Conservation (phyloP, 2,113 vertebrate species). For the Mastomys natalensis region DNA sequence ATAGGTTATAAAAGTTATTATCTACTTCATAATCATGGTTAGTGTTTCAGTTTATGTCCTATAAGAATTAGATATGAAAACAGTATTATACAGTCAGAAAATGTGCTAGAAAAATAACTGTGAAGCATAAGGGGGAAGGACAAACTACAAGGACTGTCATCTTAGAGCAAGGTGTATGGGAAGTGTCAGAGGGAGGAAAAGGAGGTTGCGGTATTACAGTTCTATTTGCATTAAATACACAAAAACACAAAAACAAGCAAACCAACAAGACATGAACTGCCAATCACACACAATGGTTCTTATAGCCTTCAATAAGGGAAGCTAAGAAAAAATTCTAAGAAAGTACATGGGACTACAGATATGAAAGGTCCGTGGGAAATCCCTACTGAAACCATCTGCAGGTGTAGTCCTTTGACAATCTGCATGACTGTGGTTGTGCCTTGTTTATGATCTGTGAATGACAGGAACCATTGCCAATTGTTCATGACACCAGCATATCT, state of each 20-base stretch:
- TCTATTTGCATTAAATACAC: background rate
- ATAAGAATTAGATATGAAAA: background rate
- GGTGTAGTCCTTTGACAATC: accelerated
- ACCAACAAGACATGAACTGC: background rate
- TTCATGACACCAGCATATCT: accelerated
- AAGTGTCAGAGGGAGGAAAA: background rate
- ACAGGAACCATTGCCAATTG: too few species aligned
- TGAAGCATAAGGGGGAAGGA: background rate
- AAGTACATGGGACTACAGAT: background rate
- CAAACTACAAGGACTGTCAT: background rate
- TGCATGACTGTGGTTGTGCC: accelerated
- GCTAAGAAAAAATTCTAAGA: background rate
- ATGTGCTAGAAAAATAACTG: background rate
- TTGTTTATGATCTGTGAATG: background rate
- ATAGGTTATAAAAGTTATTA: background rate
- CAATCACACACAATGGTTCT: background rate
- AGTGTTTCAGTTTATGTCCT: background rate
- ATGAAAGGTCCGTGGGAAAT: background rate
- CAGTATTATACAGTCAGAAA: background rate
- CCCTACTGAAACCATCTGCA: background rate
- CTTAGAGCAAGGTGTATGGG: background rate
- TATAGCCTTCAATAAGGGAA: background rate
- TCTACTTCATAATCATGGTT: background rate
- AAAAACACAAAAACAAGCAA: background rate
- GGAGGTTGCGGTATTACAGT: background rate